Percentiles rank a stretch among this genome's conserved stretches.
Evolutionary conservation across 2,797 vertebrate genomes (phyloP).

Genomic region (Aplochiton taeniatus): DNA sequence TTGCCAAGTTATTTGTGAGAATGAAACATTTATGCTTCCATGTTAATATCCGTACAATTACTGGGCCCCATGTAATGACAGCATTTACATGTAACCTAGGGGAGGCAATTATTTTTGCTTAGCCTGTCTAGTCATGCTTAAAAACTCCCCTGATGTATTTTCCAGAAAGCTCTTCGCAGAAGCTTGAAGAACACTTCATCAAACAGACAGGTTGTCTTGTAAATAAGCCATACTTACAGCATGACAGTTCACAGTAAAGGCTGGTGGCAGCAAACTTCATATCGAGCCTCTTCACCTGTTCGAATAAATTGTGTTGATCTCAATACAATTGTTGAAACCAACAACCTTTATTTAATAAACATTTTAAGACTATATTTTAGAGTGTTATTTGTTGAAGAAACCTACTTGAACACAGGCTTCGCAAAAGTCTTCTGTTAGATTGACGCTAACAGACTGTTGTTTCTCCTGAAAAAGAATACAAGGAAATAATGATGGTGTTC

Average conservation of each 20-base stretch:
- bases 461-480: conserved; percentile 52
- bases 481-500: neutral
- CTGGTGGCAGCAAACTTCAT: conserved; percentile 59
- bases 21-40: too few relatives aligned
- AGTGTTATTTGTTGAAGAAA: neutral
- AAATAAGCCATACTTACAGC: conserved; percentile 56
- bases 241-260: conserved; percentile 53
- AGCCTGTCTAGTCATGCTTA: neutral
- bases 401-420: conserved; percentile 68
- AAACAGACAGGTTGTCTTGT: neutral
- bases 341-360: neutral
- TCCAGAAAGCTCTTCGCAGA: neutral
- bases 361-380: neutral
- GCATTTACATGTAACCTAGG: too few relatives aligned
- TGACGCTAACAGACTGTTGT: conserved; percentile 37
- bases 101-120: neutral
- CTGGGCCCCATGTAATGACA: too few relatives aligned
- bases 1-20: too few relatives aligned
- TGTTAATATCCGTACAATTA: too few relatives aligned
- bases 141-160: neutral
- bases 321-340: neutral
- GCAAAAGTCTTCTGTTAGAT: conserved; percentile 44
- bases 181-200: neutral
- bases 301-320: conserved; percentile 25
- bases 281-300: conserved; percentile 65